Percentiles rank a stretch among this genome's conserved stretches.
These are phyloP conservation scores for Clanis bilineata DNA, from an alignment of 2,888 invertebrate species.

Conservation along the genomic window DNA sequence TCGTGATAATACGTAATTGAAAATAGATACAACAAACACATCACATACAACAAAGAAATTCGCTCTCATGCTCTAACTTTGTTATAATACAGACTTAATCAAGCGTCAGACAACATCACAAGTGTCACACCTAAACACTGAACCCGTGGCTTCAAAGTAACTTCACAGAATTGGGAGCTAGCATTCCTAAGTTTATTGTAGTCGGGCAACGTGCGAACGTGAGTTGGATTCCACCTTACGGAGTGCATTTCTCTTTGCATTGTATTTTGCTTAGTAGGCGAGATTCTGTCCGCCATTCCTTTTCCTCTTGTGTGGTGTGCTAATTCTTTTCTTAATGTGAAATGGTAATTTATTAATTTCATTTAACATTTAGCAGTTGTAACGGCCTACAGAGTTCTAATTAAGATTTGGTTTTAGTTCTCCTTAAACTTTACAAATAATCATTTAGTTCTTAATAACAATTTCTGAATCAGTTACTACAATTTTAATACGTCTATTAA, in stretches of 20 bases:
- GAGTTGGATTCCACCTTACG: slow-evolving; percentile 37
- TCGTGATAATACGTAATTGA: too few species aligned
- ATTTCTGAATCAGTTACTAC: too few species aligned
- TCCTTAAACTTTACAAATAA: too few species aligned
- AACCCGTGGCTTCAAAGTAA: background rate
- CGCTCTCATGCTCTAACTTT: background rate
- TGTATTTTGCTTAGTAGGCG: slow-evolving; percentile 19
- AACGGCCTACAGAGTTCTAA: too few species aligned
- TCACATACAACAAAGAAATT: background rate
- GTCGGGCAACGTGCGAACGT: slow-evolving; percentile 28
- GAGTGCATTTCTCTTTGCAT: slow-evolving; percentile 38
- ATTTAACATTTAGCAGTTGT: background rate
- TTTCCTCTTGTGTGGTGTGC: background rate
- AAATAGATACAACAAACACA: too few species aligned
- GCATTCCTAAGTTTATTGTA: slow-evolving; percentile 30
- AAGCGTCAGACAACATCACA: background rate
- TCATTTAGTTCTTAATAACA: too few species aligned
- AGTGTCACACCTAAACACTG: background rate
- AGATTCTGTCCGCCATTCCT: slow-evolving; percentile 4
- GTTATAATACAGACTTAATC: background rate
- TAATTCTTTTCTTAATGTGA: background rate
- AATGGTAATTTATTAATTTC: background rate
- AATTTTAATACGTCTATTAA: too few species aligned
- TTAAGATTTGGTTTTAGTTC: too few species aligned
- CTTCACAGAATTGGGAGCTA: background rate